Conservation (phyloP, 2,888 invertebrate genomes). For the Periphyllus acericola region DNA sequence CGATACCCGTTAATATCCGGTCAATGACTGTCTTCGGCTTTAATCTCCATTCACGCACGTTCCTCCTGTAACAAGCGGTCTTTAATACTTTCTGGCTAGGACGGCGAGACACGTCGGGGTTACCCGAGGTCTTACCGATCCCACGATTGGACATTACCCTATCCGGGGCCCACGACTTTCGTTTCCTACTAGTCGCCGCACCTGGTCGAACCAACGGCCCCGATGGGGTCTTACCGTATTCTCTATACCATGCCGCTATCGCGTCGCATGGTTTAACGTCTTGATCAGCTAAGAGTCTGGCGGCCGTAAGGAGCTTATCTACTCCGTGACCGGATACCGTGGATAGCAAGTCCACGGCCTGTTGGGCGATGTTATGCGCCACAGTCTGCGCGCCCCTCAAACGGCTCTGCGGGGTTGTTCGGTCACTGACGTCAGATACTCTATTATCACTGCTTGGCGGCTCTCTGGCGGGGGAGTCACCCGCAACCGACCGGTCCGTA, state of each 20-base stretch:
- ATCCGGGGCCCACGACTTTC: neutral
- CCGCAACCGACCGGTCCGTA: too few species aligned
- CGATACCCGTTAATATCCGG: neutral
- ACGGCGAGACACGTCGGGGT: neutral
- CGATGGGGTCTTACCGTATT: neutral
- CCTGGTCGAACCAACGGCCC: neutral
- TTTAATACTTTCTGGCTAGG: neutral
- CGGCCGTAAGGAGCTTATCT: neutral
- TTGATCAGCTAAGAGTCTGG: neutral
- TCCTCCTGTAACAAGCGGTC: neutral
- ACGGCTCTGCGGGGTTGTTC: too few species aligned
- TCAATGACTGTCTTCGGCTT: neutral
- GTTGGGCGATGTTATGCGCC: too few species aligned
- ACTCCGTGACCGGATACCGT: neutral
- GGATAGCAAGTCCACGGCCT: too few species aligned
- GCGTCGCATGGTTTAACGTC: neutral
- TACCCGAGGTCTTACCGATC: neutral
- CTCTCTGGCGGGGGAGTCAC: too few species aligned
- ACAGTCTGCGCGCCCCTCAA: too few species aligned
- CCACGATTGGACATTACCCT: too few species aligned
- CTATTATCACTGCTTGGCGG: too few species aligned
- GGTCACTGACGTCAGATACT: too few species aligned
- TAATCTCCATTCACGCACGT: neutral
- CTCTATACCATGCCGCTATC: neutral
- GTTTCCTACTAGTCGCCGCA: neutral